Percentiles rank a stretch among this genome's conserved stretches.
phyloP scores from a whole-genome alignment of 2,113 vertebrate species.

The Sapayoa aenigma region DNA sequence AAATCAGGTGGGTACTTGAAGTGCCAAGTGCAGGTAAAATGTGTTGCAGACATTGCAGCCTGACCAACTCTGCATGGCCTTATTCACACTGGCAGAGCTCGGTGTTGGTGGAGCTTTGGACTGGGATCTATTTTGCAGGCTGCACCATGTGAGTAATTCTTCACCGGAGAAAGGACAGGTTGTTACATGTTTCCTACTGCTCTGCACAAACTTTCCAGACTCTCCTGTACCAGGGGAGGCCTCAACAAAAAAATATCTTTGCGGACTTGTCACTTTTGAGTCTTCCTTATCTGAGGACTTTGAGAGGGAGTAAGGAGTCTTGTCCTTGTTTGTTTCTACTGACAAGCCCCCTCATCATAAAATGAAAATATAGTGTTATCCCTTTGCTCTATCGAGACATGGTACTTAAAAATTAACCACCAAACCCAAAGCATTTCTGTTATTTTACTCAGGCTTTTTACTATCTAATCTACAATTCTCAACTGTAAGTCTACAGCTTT shows the following conservation, averaged over 20 bases:
- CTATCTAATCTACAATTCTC: neutral
- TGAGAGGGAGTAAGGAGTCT: neutral
- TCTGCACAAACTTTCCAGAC: neutral
- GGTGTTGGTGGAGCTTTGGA: neutral
- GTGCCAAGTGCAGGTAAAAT: neutral
- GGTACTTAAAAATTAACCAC: neutral
- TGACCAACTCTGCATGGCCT: neutral
- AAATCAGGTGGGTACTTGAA: neutral
- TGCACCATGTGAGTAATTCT: neutral
- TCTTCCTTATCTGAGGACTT: neutral
- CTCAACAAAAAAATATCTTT: neutral
- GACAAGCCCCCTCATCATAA: neutral
- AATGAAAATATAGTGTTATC: fast-evolving
- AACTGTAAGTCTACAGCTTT: neutral
- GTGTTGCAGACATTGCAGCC: neutral
- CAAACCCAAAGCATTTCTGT: neutral
- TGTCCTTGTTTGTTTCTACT: neutral
- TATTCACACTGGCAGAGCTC: fast-evolving
- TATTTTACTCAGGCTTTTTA: neutral
- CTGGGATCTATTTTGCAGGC: neutral
- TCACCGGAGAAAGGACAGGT: neutral
- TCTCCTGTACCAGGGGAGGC: neutral
- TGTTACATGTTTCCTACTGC: fast-evolving
- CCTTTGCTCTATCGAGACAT: neutral
- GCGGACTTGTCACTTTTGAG: neutral